Base-by-base conservation (phyloP, 2,797 vertebrate genomes). In the Hyperoplus immaculatus region DNA sequence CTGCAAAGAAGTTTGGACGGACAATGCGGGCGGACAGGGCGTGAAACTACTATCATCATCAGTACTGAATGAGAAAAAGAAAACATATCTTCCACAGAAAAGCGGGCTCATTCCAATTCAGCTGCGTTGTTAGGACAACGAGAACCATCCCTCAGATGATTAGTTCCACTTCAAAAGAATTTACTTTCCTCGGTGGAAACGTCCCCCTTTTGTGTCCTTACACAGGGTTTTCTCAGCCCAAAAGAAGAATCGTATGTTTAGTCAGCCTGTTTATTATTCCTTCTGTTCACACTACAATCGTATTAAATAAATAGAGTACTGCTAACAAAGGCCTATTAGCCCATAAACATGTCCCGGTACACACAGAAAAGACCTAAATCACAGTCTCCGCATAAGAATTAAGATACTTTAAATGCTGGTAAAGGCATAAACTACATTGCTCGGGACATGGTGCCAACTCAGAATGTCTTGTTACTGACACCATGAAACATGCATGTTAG, bases 131-230 rank as follows among this genome's bases (percentile, higher is more conserved):
- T 98, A 98, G 97, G 98, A 98, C 97, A 97, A 98, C 97, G 96
- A 96, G 95, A 98, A 98, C 96, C 97, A 99, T 98, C 97, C 97
- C 97, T 98, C 96, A 97, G 97, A 97, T 97, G 97, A 99, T 99
- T 99, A 97, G 97, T 99, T 99, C 97, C 98, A 98, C 97, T 98
- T 98, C 97, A 97, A 96, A 99, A 97, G 96, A 97, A 97, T 98
- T 98, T 97, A 97, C 97, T 98, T 98, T 98, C 96, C 94, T 93
- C 95, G 90, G 95, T 96, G 96, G 96, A 97, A 97, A 96, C 93
- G 93, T 96, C 94, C 96, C 94, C 95, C 96, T 96, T 97, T 97
- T 97, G 97, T 96, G 95, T 97, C 96, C 95, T 92, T 92, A 97
- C 96, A 94, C 95, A 96, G 95, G 95, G 96, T 94, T 96, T 97